Conservation (phyloP, 2,113 vertebrate genomes). For the Rhabdomys dilectus region DNA sequence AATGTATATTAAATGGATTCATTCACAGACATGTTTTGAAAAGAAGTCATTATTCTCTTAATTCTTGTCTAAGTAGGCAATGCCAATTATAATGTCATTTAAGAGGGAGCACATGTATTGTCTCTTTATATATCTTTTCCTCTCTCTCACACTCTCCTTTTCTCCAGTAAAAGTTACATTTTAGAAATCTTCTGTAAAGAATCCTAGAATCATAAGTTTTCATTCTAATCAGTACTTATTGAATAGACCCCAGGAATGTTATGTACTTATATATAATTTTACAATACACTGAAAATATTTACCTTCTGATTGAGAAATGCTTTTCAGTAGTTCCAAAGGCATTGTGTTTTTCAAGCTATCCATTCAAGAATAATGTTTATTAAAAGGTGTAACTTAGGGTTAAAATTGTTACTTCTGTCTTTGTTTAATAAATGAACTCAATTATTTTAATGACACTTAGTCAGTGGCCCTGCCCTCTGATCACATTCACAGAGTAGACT, state of each 20-base stretch:
- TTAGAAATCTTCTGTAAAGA: not conserved
- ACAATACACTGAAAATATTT: not conserved
- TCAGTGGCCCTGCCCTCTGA: not conserved
- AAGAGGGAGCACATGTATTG: not conserved
- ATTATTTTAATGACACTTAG: not conserved
- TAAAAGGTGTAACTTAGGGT: not conserved
- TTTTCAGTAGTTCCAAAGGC: not conserved
- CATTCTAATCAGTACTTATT: not conserved
- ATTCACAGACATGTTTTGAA: not conserved
- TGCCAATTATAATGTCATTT: not conserved
- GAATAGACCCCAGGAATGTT: not conserved
- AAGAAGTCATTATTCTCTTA: not conserved
- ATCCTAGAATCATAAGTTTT: not conserved
- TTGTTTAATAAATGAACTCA: not conserved
- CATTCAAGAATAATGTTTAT: not conserved
- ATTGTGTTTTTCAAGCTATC: not conserved
- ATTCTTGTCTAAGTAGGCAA: not conserved
- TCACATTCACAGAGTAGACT: not conserved
- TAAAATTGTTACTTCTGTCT: not conserved
- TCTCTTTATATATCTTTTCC: not conserved
- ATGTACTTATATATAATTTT: conserved; percentile 2
- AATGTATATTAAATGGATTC: not conserved
- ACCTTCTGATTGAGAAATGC: not conserved
- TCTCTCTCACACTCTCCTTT: no score
- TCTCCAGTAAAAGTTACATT: no score